Base-by-base conservation (phyloP, 2,888 invertebrate genomes). In the Hypomecis punctinalis region DNA sequence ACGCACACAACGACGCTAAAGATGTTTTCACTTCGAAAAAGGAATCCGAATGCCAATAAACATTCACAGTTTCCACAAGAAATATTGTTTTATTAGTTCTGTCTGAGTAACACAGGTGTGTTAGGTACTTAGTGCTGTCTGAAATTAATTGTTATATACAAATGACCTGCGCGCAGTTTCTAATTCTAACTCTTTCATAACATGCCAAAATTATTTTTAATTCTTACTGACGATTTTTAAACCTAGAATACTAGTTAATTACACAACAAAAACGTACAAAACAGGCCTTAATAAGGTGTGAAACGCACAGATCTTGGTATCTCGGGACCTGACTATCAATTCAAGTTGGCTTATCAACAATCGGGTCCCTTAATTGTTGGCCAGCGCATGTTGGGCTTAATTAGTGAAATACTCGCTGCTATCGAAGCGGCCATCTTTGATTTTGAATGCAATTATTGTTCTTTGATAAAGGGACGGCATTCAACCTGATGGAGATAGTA, bases 381-480 rank as follows among this genome's bases (percentile, higher is more conserved):
- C 76, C 73, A 76, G 88, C 78, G 89, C 91, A 90, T 91, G 92
- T 92, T 78, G 80, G 81, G 81, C 82, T 93, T 93, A 92, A 93
- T 93, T 92, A 93, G 90, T 88, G 90, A 90, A 89, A 91, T 91
- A 86, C 86, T 79, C 85, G 74, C 76, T 76, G 79, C 78, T 91
- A 91, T 92, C 91, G 77, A 78, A 69, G 79, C 77, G 78, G 76
- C 80, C 83, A 91, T 92, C 92, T 91, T 88, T 89, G 92, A 91
- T 91, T 91, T 91, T 90, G 86, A 90, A 91, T 91, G 90, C 91
- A 91, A 89, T 91, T 91, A 90, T 91, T 90, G 90, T 90, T 84
- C 86, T 81, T 77, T 85, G 89, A 91, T 90, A 90, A 88, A 88
- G 76, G 79, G 80, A 81, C 72, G 75, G 77, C 72, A 78, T 85